A percentile compares a stretch with the other conserved stretches of the same genome.
Evolutionary conservation across 2,113 vertebrate species (phyloP).

Genomic region (Natator depressus): DNA sequence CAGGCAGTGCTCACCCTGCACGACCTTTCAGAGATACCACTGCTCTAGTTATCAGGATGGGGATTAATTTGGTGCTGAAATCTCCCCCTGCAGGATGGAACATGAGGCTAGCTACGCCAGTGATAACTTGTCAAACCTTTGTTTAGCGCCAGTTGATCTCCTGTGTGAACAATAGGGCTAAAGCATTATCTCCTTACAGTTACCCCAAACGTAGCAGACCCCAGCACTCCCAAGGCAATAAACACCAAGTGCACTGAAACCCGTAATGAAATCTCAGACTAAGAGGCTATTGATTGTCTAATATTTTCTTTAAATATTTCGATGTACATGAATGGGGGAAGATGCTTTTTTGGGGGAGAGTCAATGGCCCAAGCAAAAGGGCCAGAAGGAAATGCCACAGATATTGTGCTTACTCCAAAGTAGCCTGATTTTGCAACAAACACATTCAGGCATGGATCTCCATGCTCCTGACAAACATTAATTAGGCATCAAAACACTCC

Average conservation of each 20-base stretch:
- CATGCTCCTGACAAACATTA: neutral
- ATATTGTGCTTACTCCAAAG: neutral
- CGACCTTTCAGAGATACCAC: neutral
- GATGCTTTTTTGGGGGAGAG: conserved; percentile 10
- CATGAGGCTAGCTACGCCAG: neutral
- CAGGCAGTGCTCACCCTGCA: neutral
- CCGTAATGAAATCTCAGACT: conserved; percentile 69
- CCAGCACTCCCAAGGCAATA: conserved; percentile 26
- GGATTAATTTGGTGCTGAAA: neutral
- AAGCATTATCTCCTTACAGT: neutral
- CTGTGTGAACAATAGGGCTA: neutral
- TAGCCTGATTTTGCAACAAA: neutral
- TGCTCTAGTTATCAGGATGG: neutral
- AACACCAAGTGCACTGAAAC: conserved; percentile 50
- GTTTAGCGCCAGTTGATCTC: neutral
- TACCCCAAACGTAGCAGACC: rapidly evolving
- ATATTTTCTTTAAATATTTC: conserved; percentile 49
- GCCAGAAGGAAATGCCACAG: rapidly evolving
- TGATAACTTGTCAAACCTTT: neutral
- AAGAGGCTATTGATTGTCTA: conserved; percentile 60
- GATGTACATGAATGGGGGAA: conserved; percentile 60
- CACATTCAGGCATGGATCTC: neutral
- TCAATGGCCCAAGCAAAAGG: neutral
- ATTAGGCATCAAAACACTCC: neutral
- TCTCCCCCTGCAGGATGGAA: neutral